Evolutionary conservation across 92 coral and sea anemone genomes (phyloP), one percentile per base, ranked within the genome.

Genomic region (Zoanthus sansibaricus): DNA sequence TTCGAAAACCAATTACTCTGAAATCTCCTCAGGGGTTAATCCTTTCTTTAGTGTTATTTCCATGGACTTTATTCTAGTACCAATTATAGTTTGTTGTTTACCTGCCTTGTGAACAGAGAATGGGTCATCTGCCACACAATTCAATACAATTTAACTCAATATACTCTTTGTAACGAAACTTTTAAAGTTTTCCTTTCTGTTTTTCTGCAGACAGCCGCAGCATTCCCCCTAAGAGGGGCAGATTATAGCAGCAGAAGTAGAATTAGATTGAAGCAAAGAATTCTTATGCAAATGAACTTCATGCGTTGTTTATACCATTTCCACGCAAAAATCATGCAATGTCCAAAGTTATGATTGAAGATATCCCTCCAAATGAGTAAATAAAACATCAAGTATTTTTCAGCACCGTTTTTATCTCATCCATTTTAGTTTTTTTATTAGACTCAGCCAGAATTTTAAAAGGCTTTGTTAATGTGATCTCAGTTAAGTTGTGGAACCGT

Each of bases 71-170:
- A 93, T 95, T 95, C 94, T 95, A 77, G 86, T 66, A 83, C 93
- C 93, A 94, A 94, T 94, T 93, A 94, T 89, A 78, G 89, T 82
- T 96, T 89, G 98, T 94, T 94, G 98, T 94, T 94, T 92, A 67
- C 72, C 84, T 82, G 88, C 98, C 92, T 89, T 91, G 87, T 89
- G 90, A 94, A 94, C 98, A 94, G 89, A 88, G 89, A 91, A 91
- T 94, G 95, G 98, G 98, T 94, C 98, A 94, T 92, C 90, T 92
- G 86, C 98, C 87, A 93, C 91, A 88, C 92, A 94, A 94, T 91
- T 93, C 87, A 80, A 88, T 88, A 75, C 93, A 94, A 94, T 88
- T 89, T 78, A 92, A 93, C 89, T 90, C 78, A 93, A 86, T 92
- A 92, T 82, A 90, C 76, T 76, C 82, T 86, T 82, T 75, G 80